Evolutionary conservation across 2,888 invertebrate species (phyloP), one percentile per base, ranked within the genome.

Genomic region (Zhuqinia jingwanae): DNA sequence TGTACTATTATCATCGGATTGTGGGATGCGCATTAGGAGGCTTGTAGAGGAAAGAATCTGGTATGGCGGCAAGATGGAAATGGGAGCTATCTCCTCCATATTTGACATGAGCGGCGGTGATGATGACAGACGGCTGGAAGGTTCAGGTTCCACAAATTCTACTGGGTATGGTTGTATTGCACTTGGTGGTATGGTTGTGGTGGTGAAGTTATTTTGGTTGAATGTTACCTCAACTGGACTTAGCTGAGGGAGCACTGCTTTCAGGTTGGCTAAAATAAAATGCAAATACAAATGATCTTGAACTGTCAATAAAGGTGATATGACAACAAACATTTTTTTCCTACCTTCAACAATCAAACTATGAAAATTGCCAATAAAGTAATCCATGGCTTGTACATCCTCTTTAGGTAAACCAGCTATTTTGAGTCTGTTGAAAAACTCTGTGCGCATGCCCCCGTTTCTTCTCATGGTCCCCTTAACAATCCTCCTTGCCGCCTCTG

Each of bases 401-500:
- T 17, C 30, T 42, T 65, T 2, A 0, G 36, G 20, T 10, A 65
- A 0, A n/a, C 42, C 17, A 8, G 17, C 65, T 8, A n/a, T 30
- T 42, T 42, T 17, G 8, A 65, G 1, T 20, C 65, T 1, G 20
- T 65, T 65, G 6, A 65, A 42, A 17, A 65, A 65, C 11, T 65
- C 65, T 0, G n/a, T 13, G 36, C 42, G 30, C 65, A 65, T 65
- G 3, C 65, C 65, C n/a, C 65, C 65, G 8, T 13, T 13, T 17
- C 8, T 42, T 20, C 65, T 17, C 20, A n/a, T 65, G 1, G 65
- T 65, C 20, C 42, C 65, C 15, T 42, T 36, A 3, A 15, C 65
- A 65, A 65, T 65, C 20, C 42, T n/a, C 13, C 65, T 65, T 1
- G 65, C 65, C 17, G 65, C 65, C 42, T 42, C 65, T 11, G 65